Evolutionary conservation across 1,140 invertebrate species (phyloP).

Genomic region (Orchestia grillus): DNA sequence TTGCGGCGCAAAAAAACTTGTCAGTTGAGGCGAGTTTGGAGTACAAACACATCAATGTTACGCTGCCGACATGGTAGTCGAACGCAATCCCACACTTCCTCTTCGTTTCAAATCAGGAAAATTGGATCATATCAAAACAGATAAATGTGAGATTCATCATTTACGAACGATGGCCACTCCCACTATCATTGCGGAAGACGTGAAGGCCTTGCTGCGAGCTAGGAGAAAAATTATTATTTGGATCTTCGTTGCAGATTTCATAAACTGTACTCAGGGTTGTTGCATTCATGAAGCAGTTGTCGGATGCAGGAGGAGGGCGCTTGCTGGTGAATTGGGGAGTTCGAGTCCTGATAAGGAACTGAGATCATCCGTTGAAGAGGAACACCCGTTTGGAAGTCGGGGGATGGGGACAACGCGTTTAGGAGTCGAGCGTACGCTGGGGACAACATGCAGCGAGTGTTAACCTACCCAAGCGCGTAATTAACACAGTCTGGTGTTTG

Average conservation of each 20-base stretch:
- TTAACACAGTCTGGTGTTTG: too few species aligned
- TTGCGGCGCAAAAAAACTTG: background rate
- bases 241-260: background rate
- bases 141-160: background rate
- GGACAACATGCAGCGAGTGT: background rate
- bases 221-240: background rate
- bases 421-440: too few species aligned
- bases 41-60: background rate
- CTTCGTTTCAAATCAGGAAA: background rate
- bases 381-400: too few species aligned
- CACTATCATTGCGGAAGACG: background rate
- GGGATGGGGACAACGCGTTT: too few species aligned
- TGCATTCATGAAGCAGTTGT: background rate
- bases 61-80: background rate
- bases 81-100: background rate
- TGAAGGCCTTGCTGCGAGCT: background rate
- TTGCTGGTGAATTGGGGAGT: background rate
- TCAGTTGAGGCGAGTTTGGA: background rate
- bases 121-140: background rate
- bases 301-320: too few species aligned
- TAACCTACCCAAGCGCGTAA: background rate
- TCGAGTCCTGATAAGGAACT: background rate
- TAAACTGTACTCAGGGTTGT: background rate
- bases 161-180: background rate
- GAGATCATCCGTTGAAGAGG: background rate